Evolutionary conservation across 64 coral and sea anemone genomes (phyloP).

Genomic region (Pocillopora verrucosa): DNA sequence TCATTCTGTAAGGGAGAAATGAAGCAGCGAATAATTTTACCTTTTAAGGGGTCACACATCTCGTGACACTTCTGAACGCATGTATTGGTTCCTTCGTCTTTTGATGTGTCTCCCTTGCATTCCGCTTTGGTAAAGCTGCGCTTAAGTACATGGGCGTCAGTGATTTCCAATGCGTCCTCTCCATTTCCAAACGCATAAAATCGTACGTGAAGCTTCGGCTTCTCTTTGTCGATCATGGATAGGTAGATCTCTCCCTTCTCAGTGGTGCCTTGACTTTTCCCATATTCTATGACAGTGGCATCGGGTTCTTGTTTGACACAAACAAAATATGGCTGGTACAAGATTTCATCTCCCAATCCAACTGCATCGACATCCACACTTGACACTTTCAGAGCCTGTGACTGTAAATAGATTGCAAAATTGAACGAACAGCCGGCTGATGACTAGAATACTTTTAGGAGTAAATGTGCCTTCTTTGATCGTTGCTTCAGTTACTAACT

Average conservation of each 20-base stretch:
- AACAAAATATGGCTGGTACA: conserved; percentile 41
- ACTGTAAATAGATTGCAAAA: neutral
- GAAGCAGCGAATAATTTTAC: neutral
- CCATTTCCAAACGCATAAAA: conserved; percentile 51
- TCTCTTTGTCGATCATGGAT: conserved; percentile 29
- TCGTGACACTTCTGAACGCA: conserved; percentile 18
- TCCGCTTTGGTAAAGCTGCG: neutral
- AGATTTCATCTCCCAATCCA: conserved; percentile 31
- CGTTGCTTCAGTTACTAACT: too few relatives aligned
- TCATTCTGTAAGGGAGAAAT: too few relatives aligned
- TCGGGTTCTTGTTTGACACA: neutral
- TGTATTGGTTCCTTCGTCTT: neutral
- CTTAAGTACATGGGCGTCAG: conserved; percentile 3
- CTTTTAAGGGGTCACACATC: conserved; percentile 23
- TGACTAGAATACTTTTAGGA: too few relatives aligned
- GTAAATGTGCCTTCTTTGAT: too few relatives aligned
- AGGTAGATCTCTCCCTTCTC: conserved; percentile 27
- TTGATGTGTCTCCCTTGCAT: conserved; percentile 13
- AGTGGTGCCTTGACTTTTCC: conserved; percentile 28
- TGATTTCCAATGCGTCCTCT: neutral
- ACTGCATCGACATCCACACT: conserved; percentile 23
- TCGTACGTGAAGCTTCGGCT: neutral
- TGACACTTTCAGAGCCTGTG: conserved; percentile 5
- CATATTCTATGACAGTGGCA: conserved; percentile 28
- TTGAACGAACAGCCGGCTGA: neutral